Evolutionary conservation across 2,888 invertebrate species (phyloP).

Genomic region (Apodemia hepburni): DNA sequence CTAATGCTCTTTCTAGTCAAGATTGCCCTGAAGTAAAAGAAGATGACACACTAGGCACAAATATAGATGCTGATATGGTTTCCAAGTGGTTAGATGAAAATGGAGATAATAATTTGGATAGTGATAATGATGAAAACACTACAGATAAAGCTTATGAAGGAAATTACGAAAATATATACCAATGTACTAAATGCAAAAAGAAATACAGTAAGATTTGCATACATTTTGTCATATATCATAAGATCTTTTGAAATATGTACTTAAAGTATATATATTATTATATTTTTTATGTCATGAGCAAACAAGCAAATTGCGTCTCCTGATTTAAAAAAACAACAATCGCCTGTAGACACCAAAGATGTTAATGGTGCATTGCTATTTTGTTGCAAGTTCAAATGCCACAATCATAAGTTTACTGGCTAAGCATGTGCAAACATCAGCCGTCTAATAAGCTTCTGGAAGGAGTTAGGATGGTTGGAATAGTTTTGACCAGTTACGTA

Average conservation of each 20-base stretch:
- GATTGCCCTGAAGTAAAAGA: background rate
- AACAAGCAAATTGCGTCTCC: too few species aligned
- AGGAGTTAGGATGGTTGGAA: too few species aligned
- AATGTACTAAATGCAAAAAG: constrained; percentile 33
- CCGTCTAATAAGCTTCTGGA: too few species aligned
- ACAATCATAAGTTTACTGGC: too few species aligned
- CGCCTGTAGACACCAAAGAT: too few species aligned
- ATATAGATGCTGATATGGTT: background rate
- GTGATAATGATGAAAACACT: background rate
- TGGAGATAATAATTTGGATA: background rate
- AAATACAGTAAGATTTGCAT: constrained; percentile 32
- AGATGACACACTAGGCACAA: background rate
- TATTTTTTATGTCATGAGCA: too few species aligned
- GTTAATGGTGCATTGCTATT: too few species aligned
- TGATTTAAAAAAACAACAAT: too few species aligned
- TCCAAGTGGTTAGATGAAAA: background rate
- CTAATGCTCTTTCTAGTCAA: background rate
- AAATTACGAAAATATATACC: constrained; percentile 11
- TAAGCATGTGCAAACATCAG: too few species aligned
- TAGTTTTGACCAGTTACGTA: too few species aligned
- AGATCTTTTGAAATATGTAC: background rate
- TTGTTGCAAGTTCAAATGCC: too few species aligned
- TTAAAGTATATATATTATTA: too few species aligned
- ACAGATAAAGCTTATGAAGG: background rate
- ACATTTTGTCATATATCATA: background rate